Base-by-base conservation (phyloP, 2,797 vertebrate species). In the Sebastes steindachneri region DNA sequence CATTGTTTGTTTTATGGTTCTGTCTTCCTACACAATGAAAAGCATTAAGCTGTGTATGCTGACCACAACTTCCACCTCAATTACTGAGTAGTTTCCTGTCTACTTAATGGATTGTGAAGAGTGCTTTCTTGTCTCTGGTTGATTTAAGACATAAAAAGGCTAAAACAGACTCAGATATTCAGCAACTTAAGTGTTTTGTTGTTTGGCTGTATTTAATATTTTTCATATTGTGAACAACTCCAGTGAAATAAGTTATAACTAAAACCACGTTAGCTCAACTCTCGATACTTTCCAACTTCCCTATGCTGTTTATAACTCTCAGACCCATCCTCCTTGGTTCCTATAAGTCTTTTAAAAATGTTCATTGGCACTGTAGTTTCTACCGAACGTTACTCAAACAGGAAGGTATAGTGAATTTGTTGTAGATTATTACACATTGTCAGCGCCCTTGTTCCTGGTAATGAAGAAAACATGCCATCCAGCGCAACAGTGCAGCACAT, bases 61-160 rank as follows among this genome's bases (percentile, higher is more conserved):
- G 12, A 33, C 73, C 59, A 53, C 70, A 67, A 23, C 54, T 59
- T 81, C 75, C 55, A 62, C 66, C 33, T 89, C 41, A 64, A 9
- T 63, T 66, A 75, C 29, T 9, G 23, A 21, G n/a, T 2, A 29
- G 57, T 41, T 78, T 77, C 69, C 54, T 37, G 33, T 33, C 23
- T 4, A 14, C 23, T 21, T 58, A 55, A 85, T 69, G 62, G 59
- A 71, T 45, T 45, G 33, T n/a, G 11, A 57, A 45, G 9, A 54
- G 28, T 57, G 31, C 21, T 53, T 12, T 0, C 14, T 59, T 23
- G 14, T 3, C 51, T 68, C 17, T 71, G 19, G 59, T 54, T 35
- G 25, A 64, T 53, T 74, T 55, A 9, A 19, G n/a, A 33, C 23
- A 9, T 57, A 11, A 63, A 25, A 29, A 11, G 5, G 3, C 9